phyloP scores from a whole-genome alignment of 1,140 invertebrate genomes.

The Drosophila bocqueti region DNA sequence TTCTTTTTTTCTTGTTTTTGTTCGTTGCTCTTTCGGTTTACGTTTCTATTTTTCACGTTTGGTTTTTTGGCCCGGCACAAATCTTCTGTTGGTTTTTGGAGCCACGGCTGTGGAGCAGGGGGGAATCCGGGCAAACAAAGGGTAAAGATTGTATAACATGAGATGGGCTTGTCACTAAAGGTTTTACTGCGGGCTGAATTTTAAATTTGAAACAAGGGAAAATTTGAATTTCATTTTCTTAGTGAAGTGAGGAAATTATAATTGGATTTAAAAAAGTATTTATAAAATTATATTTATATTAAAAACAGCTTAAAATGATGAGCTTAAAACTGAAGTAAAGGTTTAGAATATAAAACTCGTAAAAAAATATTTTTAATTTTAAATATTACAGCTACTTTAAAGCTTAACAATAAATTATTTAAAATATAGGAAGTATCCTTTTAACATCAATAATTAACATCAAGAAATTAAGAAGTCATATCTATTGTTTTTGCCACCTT shows the following conservation, averaged over 20 bases:
- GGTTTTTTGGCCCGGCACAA: slow-evolving; percentile 29
- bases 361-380: too few relatives aligned
- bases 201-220: slow-evolving; percentile 4
- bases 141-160: slow-evolving; percentile 48
- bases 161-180: slow-evolving; percentile 33
- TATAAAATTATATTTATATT: too few relatives aligned
- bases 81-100: slow-evolving; percentile 49
- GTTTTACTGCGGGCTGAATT: slow-evolving; percentile 3
- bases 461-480: too few relatives aligned
- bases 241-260: background rate
- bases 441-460: too few relatives aligned
- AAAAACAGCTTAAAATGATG: too few relatives aligned
- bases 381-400: too few relatives aligned
- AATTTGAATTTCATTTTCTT: too few relatives aligned
- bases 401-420: too few relatives aligned
- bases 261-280: background rate
- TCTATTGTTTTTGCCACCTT: too few relatives aligned
- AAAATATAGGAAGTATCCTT: too few relatives aligned
- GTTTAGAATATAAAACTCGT: too few relatives aligned
- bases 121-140: slow-evolving; percentile 30
- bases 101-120: background rate
- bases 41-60: slow-evolving; percentile 46
- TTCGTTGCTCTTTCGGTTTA: slow-evolving; percentile 37
- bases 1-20: slow-evolving; percentile 7
- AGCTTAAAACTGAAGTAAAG: too few relatives aligned